Evolutionary conservation across 2,797 vertebrate species (phyloP).

Genomic region (Falco cherrug): DNA sequence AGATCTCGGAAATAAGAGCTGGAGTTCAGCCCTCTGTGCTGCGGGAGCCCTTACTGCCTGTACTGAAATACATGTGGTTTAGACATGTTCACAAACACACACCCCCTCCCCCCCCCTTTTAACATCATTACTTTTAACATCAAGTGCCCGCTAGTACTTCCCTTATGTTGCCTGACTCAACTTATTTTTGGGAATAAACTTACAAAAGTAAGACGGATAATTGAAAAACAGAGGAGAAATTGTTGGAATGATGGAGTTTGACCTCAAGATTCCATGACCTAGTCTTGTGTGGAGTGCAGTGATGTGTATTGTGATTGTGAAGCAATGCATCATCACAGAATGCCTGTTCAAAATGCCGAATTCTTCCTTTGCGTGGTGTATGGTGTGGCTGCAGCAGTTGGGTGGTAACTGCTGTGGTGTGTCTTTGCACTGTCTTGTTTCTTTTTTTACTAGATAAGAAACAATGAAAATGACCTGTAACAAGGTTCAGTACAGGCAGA

Average conservation of each 20-base stretch:
- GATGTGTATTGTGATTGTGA: not conserved
- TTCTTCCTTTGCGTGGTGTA: not conserved
- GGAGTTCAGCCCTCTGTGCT: not conserved
- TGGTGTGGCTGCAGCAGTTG: not conserved
- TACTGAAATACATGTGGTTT: not conserved
- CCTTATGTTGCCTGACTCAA: not conserved
- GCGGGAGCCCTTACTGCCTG: not conserved
- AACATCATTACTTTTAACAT: not conserved
- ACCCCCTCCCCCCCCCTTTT: no score
- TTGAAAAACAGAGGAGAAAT: not conserved
- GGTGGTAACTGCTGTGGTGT: not conserved
- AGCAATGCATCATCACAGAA: not conserved
- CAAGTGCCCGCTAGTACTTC: not conserved
- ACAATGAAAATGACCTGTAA: not conserved
- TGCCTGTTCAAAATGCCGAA: not conserved
- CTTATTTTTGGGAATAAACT: not conserved
- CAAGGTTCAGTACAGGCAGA: not conserved
- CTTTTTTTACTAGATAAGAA: not conserved
- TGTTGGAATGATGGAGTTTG: not conserved
- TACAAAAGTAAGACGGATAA: not conserved
- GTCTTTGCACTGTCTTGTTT: not conserved
- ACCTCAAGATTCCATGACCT: not conserved
- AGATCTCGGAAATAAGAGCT: not conserved
- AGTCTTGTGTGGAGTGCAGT: not conserved
- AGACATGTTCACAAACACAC: not conserved